A percentile compares a stretch with the other conserved stretches of the same genome.
Conservation (phyloP, 2,113 vertebrate species). For the Sphyrna mokarran region DNA sequence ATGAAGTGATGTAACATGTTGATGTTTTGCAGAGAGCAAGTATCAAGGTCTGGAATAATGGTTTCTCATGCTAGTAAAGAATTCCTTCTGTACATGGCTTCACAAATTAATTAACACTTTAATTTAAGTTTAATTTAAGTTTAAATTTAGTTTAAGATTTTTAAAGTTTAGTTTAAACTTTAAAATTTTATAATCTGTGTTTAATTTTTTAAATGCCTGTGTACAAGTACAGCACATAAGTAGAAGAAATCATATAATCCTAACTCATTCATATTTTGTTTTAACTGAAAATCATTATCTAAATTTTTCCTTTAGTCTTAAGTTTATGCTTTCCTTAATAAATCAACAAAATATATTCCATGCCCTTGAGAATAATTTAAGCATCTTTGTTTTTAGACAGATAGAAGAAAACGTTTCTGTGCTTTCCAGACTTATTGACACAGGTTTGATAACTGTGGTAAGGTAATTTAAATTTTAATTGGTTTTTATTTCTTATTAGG, state of each 20-base stretch:
- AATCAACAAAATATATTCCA: not conserved
- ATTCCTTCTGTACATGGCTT: not conserved
- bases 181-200: not conserved
- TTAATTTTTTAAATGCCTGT: not conserved
- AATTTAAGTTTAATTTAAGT: no score
- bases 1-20: not conserved
- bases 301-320: not conserved
- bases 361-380: not conserved
- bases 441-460: conserved; percentile 22
- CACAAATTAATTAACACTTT: not conserved
- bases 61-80: not conserved
- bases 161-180: no score
- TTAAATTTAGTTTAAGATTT: no score
- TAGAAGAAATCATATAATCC: not conserved
- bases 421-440: conserved; percentile 15
- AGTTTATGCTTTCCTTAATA: not conserved
- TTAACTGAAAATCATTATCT: not conserved
- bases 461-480: not conserved
- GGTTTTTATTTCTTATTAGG: not conserved
- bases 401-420: conserved; percentile 21
- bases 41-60: not conserved
- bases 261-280: not conserved
- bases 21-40: not conserved
- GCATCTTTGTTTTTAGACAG: conserved; percentile 23
- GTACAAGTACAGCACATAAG: not conserved